These are phyloP conservation scores for Cinara cedri DNA, from an alignment of 2,888 invertebrate species.

Conservation along the genomic window DNA sequence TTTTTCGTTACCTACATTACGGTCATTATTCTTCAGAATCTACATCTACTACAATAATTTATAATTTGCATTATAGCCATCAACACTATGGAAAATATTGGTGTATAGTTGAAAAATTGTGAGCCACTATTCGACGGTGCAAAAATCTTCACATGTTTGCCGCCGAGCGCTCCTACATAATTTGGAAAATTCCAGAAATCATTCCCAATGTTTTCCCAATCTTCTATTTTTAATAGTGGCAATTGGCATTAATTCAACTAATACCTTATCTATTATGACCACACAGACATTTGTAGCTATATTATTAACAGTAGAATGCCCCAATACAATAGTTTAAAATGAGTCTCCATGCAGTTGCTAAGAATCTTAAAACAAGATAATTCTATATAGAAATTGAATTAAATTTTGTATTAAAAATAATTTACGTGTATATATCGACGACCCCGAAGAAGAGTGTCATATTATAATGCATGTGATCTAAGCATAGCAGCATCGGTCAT, in stretches of 20 bases:
- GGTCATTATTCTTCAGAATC: slow-evolving; percentile 45
- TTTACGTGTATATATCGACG: too few relatives aligned
- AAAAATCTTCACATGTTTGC: slow-evolving; percentile 48
- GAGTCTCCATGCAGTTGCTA: slow-evolving; percentile 14
- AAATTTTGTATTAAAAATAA: neutral
- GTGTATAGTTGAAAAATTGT: slow-evolving; percentile 52
- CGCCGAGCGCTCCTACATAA: too few relatives aligned
- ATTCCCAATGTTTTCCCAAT: slow-evolving; percentile 24
- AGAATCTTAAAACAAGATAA: slow-evolving; percentile 5
- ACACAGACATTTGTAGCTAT: slow-evolving; percentile 20
- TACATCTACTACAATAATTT: slow-evolving; percentile 47
- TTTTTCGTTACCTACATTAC: slow-evolving; percentile 39
- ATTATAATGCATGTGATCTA: too few relatives aligned
- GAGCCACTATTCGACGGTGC: slow-evolving; percentile 36
- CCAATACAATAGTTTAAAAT: slow-evolving; percentile 16
- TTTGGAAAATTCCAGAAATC: slow-evolving; percentile 49
- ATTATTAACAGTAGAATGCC: slow-evolving; percentile 23
- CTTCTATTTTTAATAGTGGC: slow-evolving; percentile 17
- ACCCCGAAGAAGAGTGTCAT: too few relatives aligned
- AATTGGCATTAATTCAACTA: slow-evolving; percentile 22
- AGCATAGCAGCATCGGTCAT: too few relatives aligned
- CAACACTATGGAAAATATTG: slow-evolving; percentile 14
- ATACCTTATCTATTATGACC: slow-evolving; percentile 24
- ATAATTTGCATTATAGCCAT: slow-evolving; percentile 49
- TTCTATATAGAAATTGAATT: neutral